Conservation (phyloP, 2,113 vertebrate genomes). For the Rallus limicola region DNA sequence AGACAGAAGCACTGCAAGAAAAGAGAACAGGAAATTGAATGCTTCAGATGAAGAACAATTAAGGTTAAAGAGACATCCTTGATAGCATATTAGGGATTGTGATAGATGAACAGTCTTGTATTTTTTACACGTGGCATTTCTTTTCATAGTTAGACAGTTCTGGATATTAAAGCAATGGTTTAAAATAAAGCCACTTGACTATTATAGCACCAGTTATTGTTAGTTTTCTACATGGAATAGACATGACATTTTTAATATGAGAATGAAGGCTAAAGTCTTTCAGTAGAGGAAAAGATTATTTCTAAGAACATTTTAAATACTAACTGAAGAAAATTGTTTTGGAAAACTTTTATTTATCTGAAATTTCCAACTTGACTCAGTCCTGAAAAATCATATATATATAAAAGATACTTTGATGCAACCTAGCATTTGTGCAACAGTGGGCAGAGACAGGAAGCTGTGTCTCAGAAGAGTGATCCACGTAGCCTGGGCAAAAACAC, state of each 20-base stretch:
- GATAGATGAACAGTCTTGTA: constrained; percentile 7
- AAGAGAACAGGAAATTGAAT: constrained; percentile 36
- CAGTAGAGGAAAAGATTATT: background rate
- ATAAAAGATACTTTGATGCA: background rate
- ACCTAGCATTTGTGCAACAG: background rate
- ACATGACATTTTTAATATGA: background rate
- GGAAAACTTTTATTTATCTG: background rate
- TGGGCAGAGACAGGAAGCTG: background rate
- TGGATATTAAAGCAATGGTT: constrained; percentile 28
- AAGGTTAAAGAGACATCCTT: constrained; percentile 33
- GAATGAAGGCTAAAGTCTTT: background rate
- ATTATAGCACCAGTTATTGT: background rate
- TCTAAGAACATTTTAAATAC: background rate
- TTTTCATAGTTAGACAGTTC: background rate
- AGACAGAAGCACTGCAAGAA: background rate
- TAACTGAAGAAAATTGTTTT: background rate
- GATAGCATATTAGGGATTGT: background rate
- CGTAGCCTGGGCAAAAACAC: background rate
- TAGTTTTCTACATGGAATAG: background rate
- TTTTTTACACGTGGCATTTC: constrained; percentile 11
- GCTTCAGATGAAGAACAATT: constrained; percentile 43
- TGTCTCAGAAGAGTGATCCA: background rate
- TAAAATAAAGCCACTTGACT: constrained; percentile 21
- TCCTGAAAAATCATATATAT: background rate
- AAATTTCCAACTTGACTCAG: background rate